Conservation (phyloP, 2,888 invertebrate genomes). For the Sabatieria punctata region DNA sequence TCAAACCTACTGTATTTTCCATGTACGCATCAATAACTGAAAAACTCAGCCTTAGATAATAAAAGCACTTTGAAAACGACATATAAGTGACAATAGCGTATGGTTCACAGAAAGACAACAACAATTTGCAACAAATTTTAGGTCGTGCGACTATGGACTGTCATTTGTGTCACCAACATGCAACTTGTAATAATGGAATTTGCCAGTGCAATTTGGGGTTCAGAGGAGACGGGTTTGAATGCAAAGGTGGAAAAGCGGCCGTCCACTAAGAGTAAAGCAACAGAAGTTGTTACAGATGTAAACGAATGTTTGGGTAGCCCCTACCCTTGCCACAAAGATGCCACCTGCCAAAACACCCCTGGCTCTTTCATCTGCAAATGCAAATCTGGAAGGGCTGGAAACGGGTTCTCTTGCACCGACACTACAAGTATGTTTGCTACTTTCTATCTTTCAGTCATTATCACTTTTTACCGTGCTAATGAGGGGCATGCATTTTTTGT, state of each 20-base stretch:
- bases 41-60: too few relatives aligned
- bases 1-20: too few relatives aligned
- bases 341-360: constrained; percentile 22
- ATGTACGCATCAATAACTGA: too few relatives aligned
- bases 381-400: constrained; percentile 21
- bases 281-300: too few relatives aligned
- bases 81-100: not conserved
- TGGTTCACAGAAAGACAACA: not conserved
- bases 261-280: too few relatives aligned
- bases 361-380: constrained; percentile 23
- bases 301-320: constrained; percentile 21
- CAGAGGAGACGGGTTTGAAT: constrained; percentile 24
- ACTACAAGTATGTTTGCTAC: constrained; percentile 14
- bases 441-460: not conserved
- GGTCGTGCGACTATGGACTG: constrained; percentile 20
- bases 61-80: too few relatives aligned
- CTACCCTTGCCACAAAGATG: constrained; percentile 20
- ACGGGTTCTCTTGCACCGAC: constrained; percentile 23
- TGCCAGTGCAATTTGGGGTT: constrained; percentile 25
- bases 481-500: too few relatives aligned
- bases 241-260: too few relatives aligned
- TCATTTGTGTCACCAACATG: constrained; percentile 16
- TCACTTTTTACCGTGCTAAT: too few relatives aligned
- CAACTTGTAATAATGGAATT: constrained; percentile 19
- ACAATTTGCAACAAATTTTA: constrained; percentile 1